Base-by-base conservation (phyloP, 2,888 invertebrate species). In the Mermis nigrescens region DNA sequence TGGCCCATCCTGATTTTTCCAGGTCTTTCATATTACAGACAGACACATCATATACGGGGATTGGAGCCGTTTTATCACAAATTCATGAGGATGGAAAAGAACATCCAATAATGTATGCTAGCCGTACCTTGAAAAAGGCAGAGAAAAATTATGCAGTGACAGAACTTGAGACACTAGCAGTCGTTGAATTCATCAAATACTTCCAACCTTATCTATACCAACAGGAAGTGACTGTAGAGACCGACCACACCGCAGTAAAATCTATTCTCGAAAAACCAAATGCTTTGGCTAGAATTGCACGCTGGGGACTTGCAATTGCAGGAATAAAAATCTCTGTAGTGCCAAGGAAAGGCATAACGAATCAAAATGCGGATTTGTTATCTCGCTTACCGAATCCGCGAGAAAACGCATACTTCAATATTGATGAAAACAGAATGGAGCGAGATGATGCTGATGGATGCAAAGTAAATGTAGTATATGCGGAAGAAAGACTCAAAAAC, bases 1-100 rank as follows among this genome's bases (percentile, higher is more conserved):
- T 58, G 15, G 27, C 26, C 22, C 54, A 28, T 54, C 58, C 58
- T 15, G 53, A 54, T 54, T 58, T 58, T 58, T 2, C 2, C 2
- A 26, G 29, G 31, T 53, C 58, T 24, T 58, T 58, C 22, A 24
- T 45, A 4, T 32, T 57, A 19, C n/a, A 57, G 4, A 57, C 46
- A 7, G 57, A 57, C 22, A 46, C 57, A 2, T 46, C 27, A 19
- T 28, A 27, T 28, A 22, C 27, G 12, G 58, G 53, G 3, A 19
- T 58, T 12, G 58, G 53, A 24, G 58, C 31, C 2, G 22, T 58
- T 22, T 58, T 58, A 29, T 3, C 24, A 3, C 58, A 58, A 58
- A 22, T 45, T 7, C 4, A 7, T 7, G 26, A 56, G 7, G n/a
- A n/a, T n/a, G 46, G 46, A 3, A 4, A 38, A 4, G n/a, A 7